Evolutionary conservation across 2,888 invertebrate genomes (phyloP), one percentile per base, ranked within the genome.

Genomic region (Oscheius sp.): DNA sequence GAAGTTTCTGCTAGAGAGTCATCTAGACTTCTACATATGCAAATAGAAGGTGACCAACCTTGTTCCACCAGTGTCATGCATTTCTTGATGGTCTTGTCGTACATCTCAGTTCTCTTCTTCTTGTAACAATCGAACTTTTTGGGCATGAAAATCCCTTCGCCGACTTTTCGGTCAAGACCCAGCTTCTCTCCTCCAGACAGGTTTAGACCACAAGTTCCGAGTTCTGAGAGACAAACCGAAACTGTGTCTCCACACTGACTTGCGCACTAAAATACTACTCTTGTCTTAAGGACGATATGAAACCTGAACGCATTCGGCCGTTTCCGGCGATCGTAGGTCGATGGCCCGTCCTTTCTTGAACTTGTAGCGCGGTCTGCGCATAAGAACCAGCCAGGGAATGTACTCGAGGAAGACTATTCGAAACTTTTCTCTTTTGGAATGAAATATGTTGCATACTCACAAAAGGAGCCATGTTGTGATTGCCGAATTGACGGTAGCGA

Each of bases 331-430:
- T 13, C 70, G 59, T 9, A 76, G 59, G 3, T 73, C 75, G 37
- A 73, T 71, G 47, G 75, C 76, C 11, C 57, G 51, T 2, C 74
- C 71, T 50, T 53, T 53, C 29, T 29, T 55, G 50, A 80, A 80
- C 33, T 75, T 75, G 71, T 80, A 76, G 70, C 79, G 78, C 0
- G 85, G 85, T 10, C 85, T 70, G 58, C 75, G 78, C 83, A 85
- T 83, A 55, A 83, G 53, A 65, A 85, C 76, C 3, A 78, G 9
- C 84, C 84, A 85, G 2, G 85, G 85, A 13, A 85, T 76, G 74
- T 78, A 83, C 33, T 83, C 84, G 29, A 85, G 75, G 65, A 85
- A 85, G 13, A 85, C 70, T 29, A 74, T 55, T 10, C 82, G 83
- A 33, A 59, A 29, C 11, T 50, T 3, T 9, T 62, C 37, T 62